Base-by-base conservation (phyloP, 2,113 vertebrate genomes). In the Polypterus senegalus region DNA sequence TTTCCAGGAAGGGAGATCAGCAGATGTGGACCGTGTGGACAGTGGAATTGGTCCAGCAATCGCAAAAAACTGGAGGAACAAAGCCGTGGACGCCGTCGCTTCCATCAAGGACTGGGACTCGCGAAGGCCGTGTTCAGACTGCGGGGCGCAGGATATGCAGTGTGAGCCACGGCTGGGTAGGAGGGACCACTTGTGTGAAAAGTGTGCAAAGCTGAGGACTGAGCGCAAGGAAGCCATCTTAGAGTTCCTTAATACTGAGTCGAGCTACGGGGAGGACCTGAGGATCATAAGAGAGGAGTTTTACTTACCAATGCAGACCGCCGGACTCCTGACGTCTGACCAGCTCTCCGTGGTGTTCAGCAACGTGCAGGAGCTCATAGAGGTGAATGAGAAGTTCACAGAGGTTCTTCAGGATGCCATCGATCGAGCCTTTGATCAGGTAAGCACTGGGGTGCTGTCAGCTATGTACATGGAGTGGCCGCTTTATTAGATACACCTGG, bases 201-300 rank as follows among this genome's bases (percentile, higher is more conserved):
- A 84, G 49, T 95, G 92, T 75, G 70, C 78, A 65, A 94, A 90
- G 69, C 79, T 86, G 69, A 80, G 92, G 61, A 90, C 79, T 0
- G 92, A 95, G 71, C 83, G 91, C 43, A 94, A 94, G 61, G 92
- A 95, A 65, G 89, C 92, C 55, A 85, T 93, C 66, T 70, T 93
- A 76, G 92, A 97, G 78, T 94, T 95, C 49, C 83, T 97, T 63
- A 91, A 91, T 71, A 94, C 91, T 0, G 92, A 97, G 77, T 81
- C 83, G 9, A 94, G 91, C 74, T 94, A 90, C 0, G 83, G 89
- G 7, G 91, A 92, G 66, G 88, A 91, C 76, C 81, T 91, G 62
- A 77, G 89, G 7, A 92, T 93, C 73, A 93, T 94, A 67, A 89
- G 84, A 65, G 87, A 92, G 81, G 90, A 92, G 64, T 93, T 94